Percentiles rank a stretch among this genome's conserved stretches.
Evolutionary conservation across 2,113 vertebrate species (phyloP).

Genomic region (Neodon shergylaensis): DNA sequence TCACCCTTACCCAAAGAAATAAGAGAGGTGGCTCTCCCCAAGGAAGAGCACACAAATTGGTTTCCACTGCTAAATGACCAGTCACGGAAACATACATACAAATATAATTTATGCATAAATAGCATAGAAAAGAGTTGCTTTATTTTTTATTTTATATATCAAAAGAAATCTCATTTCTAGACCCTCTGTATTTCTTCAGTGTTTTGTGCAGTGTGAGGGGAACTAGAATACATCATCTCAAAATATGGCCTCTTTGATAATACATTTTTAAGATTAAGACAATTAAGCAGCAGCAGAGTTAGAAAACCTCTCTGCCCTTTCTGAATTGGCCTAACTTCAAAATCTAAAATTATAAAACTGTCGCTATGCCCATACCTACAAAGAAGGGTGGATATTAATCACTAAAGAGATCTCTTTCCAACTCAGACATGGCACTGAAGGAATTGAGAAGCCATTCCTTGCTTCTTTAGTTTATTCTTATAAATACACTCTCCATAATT

Average conservation of each 20-base stretch:
- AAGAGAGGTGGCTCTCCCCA: neutral
- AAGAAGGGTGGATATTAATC: neutral
- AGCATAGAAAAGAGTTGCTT: neutral
- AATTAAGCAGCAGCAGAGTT: neutral
- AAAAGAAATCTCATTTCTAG: constrained; percentile 7
- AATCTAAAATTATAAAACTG: neutral
- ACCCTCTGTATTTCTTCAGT: constrained; percentile 17
- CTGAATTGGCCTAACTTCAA: neutral
- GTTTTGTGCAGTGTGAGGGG: constrained; percentile 27
- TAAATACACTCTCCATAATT: neutral
- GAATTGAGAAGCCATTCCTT: neutral
- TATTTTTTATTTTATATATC: neutral
- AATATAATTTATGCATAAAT: constrained; percentile 60
- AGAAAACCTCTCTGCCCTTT: neutral
- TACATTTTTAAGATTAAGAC: neutral
- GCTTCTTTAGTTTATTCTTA: neutral
- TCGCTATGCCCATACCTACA: too few species aligned
- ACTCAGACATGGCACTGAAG: neutral
- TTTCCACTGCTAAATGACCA: neutral
- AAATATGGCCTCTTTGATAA: neutral
- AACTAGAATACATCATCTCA: neutral
- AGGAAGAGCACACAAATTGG: neutral
- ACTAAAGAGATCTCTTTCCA: neutral
- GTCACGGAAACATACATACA: neutral
- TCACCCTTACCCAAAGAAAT: neutral